A percentile compares a stretch with the other conserved stretches of the same genome.
These are phyloP conservation scores for Cotesia typhae DNA, from an alignment of 1,140 invertebrate genomes.

Conservation along the genomic window DNA sequence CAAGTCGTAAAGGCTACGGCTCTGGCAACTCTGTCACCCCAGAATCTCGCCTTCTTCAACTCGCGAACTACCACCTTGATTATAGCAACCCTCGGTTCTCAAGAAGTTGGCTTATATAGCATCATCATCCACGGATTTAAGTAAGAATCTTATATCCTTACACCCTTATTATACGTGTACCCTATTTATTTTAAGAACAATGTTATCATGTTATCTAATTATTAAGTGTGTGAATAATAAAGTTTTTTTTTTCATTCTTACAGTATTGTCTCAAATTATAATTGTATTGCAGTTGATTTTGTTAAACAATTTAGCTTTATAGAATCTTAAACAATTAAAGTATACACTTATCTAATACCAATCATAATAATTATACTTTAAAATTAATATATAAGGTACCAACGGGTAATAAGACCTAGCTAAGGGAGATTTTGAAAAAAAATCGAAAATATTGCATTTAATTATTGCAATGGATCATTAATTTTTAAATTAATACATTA, in stretches of 20 bases:
- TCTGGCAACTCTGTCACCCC: conserved; percentile 54
- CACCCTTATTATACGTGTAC: conserved; percentile 42
- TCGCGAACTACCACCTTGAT: conserved; percentile 23
- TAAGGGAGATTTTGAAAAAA: too few relatives aligned
- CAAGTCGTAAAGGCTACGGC: conserved; percentile 67
- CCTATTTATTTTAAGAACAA: conserved; percentile 48
- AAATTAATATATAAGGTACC: too few relatives aligned
- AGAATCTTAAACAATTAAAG: too few relatives aligned
- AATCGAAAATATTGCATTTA: too few relatives aligned
- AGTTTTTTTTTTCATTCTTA: neutral
- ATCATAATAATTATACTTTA: too few relatives aligned
- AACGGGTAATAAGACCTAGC: too few relatives aligned
- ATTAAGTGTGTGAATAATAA: neutral
- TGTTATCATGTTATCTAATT: conserved; percentile 28
- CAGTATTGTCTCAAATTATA: too few relatives aligned
- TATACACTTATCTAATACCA: too few relatives aligned
- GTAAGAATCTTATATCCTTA: conserved; percentile 30
- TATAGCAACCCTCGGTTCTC: conserved; percentile 38
- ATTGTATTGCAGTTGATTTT: too few relatives aligned
- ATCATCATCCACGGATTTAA: conserved; percentile 44
- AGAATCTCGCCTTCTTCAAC: conserved; percentile 41
- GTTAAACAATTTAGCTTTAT: too few relatives aligned
- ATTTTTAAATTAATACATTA: too few relatives aligned
- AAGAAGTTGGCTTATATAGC: conserved; percentile 50
- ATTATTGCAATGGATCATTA: too few relatives aligned